These are phyloP conservation scores for Pseudorectes ferrugineus DNA, from an alignment of 2,113 vertebrate species.

Conservation along the genomic window DNA sequence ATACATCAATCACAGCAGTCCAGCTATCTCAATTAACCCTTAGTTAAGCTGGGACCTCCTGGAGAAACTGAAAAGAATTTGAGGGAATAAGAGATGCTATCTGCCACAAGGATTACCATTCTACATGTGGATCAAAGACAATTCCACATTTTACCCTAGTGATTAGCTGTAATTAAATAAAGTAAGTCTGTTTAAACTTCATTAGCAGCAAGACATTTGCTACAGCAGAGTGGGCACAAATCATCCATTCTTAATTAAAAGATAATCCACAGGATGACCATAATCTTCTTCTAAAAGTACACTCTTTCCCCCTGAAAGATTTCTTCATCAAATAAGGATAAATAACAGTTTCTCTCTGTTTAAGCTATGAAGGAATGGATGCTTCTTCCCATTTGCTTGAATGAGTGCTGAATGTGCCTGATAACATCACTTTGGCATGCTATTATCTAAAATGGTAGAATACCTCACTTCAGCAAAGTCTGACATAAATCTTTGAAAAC, in stretches of 20 bases:
- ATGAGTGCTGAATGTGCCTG: conserved; percentile 81
- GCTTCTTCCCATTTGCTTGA: conserved; percentile 68
- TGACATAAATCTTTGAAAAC: conserved; percentile 99
- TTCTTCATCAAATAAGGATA: conserved; percentile 81
- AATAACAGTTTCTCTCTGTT: conserved; percentile 73
- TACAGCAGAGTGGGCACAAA: conserved; percentile 96
- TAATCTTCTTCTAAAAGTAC: conserved; percentile 94
- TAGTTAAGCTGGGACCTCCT: conserved; percentile 84
- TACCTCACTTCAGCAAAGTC: conserved; percentile 98
- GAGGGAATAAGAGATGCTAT: conserved; percentile 88
- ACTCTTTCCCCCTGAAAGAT: conserved; percentile 78
- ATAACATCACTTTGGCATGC: conserved; percentile 99
- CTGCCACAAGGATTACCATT: conserved; percentile 93
- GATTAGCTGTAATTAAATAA: conserved; percentile 99
- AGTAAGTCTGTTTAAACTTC: conserved; percentile 99
- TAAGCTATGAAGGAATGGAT: conserved; percentile 56
- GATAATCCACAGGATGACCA: conserved; percentile 96
- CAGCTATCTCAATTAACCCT: conserved; percentile 86
- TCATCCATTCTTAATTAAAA: conserved; percentile 99
- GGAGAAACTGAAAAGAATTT: conserved; percentile 85
- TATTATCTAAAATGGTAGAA: conserved; percentile 99
- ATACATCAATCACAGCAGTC: conserved; percentile 75
- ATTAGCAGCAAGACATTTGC: conserved; percentile 95
- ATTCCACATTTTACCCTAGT: conserved; percentile 88
- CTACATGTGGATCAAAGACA: conserved; percentile 94